Evolutionary conservation across 2,888 invertebrate genomes (phyloP).

Genomic region (Bimastos eiseni): DNA sequence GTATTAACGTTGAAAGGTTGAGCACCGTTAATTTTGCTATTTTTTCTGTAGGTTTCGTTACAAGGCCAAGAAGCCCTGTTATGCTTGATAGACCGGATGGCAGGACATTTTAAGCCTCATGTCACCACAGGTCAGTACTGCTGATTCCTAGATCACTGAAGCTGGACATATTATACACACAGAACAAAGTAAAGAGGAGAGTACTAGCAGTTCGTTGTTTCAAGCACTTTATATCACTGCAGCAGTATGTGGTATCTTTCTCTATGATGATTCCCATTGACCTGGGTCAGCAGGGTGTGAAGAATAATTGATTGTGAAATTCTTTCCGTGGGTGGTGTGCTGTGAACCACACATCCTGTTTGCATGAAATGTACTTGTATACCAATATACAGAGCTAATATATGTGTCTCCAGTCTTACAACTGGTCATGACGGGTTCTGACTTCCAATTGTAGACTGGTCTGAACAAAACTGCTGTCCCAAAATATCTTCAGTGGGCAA

Average conservation of each 20-base stretch:
- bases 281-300: neutral
- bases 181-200: neutral
- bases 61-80: slow-evolving; percentile 86
- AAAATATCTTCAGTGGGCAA: neutral
- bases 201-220: neutral
- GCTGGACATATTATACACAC: neutral
- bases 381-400: neutral
- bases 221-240: neutral
- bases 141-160: neutral
- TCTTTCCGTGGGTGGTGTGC: neutral
- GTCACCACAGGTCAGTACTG: slow-evolving; percentile 71
- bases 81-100: slow-evolving; percentile 82
- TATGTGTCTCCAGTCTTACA: neutral
- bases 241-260: neutral
- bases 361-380: neutral
- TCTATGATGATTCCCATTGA: neutral
- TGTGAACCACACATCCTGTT: neutral
- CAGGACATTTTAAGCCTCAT: slow-evolving; percentile 82
- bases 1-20: neutral
- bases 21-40: neutral
- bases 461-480: neutral
- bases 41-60: slow-evolving; percentile 77
- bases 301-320: neutral
- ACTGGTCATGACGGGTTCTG: neutral
- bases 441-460: neutral